Evolutionary conservation across 2,797 vertebrate species (phyloP).

Genomic region (Acipenser ruthenus): DNA sequence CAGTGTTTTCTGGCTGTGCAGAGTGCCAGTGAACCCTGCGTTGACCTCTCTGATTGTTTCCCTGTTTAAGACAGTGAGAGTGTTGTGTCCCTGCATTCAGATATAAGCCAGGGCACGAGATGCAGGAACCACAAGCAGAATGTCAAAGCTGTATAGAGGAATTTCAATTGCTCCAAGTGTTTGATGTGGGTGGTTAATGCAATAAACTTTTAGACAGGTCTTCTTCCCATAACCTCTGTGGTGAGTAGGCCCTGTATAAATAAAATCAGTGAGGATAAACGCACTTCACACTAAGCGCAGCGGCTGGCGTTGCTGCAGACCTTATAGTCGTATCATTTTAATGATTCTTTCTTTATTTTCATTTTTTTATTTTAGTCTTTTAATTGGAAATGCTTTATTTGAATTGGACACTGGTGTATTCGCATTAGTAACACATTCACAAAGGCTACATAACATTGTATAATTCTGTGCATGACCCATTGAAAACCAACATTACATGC

Average conservation of each 20-base stretch:
- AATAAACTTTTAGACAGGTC: slow-evolving; percentile 32
- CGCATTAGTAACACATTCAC: too few species aligned
- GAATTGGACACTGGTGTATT: too few species aligned
- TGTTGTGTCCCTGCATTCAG: slow-evolving; percentile 44
- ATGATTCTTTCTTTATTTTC: too few species aligned
- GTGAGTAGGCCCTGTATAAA: background rate
- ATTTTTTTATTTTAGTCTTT: too few species aligned
- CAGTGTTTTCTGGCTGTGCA: slow-evolving; percentile 39
- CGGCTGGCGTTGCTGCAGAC: too few species aligned
- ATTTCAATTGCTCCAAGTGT: slow-evolving; percentile 35
- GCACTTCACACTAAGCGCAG: too few species aligned
- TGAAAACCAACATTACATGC: too few species aligned
- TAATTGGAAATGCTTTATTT: too few species aligned
- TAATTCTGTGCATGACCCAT: too few species aligned
- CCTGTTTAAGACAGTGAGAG: slow-evolving; percentile 12
- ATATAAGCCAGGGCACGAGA: slow-evolving; percentile 38
- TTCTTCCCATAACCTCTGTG: slow-evolving; percentile 37
- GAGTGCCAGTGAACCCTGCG: slow-evolving; percentile 45
- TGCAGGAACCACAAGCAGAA: slow-evolving; percentile 23
- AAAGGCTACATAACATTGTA: too few species aligned
- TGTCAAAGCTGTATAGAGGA: slow-evolving; percentile 40
- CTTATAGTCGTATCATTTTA: too few species aligned
- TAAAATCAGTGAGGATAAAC: background rate
- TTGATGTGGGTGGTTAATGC: slow-evolving; percentile 39
- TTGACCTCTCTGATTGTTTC: slow-evolving; percentile 37